Conservation (phyloP, 2,797 vertebrate species). For the Semaprochilodus insignis region DNA sequence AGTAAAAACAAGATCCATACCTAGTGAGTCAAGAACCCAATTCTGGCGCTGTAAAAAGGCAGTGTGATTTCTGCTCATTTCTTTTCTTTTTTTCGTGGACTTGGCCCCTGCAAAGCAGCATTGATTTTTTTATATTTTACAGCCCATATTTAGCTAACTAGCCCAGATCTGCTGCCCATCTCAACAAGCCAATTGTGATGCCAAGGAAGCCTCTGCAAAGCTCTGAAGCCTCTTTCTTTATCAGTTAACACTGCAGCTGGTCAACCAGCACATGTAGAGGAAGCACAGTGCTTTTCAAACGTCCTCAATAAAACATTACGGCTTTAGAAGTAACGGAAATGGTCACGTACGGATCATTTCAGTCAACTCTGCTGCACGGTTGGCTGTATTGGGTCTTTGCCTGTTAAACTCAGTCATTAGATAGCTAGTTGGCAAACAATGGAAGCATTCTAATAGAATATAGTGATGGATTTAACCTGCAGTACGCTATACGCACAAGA, state of each 20-base stretch:
- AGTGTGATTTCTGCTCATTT: not conserved
- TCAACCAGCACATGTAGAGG: not conserved
- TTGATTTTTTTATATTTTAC: conserved; percentile 2
- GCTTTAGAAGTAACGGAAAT: no score
- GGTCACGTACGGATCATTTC: not conserved
- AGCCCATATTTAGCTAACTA: conserved; percentile 15
- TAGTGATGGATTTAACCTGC: conserved; percentile 9
- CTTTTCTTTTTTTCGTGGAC: not conserved
- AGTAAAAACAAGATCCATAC: not conserved
- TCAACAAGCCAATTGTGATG: conserved; percentile 33
- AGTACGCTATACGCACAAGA: conserved; percentile 40
- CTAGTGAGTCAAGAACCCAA: not conserved
- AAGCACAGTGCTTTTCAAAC: conserved; percentile 14
- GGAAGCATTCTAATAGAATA: not conserved
- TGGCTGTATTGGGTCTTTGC: not conserved
- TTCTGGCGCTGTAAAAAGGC: conserved; percentile 7
- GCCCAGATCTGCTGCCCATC: conserved; percentile 3
- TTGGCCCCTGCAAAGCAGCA: not conserved
- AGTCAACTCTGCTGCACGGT: not conserved
- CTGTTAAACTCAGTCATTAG: not conserved
- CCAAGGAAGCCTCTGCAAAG: conserved; percentile 32
- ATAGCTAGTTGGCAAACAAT: no score
- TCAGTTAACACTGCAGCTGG: conserved; percentile 29
- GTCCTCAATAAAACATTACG: not conserved
- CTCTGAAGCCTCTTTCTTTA: conserved; percentile 17